phyloP scores from a whole-genome alignment of 2,113 vertebrate genomes.

The Montifringilla adamsi region DNA sequence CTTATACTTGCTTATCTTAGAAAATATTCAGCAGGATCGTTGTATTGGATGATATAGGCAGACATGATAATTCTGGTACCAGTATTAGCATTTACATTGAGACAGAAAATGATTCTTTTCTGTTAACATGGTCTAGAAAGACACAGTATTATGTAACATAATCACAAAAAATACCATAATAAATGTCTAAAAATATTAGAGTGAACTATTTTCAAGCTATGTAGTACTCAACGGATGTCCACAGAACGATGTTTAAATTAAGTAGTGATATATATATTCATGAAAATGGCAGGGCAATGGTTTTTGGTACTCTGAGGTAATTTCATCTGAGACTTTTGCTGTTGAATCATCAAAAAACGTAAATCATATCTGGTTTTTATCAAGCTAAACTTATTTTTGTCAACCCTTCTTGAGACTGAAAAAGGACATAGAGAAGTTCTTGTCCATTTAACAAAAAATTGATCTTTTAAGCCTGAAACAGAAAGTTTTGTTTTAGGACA shows the following conservation, averaged over 20 bases:
- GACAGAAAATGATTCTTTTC: neutral
- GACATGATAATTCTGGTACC: neutral
- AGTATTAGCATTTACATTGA: neutral
- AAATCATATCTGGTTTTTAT: neutral
- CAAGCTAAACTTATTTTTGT: neutral
- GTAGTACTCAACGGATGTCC: neutral
- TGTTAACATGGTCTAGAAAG: neutral
- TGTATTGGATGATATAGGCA: neutral
- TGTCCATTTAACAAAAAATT: neutral
- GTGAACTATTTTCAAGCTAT: neutral
- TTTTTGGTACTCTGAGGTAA: neutral
- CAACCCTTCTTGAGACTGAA: neutral
- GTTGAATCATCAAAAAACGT: neutral
- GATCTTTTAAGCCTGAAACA: neutral
- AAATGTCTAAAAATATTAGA: neutral
- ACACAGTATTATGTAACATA: neutral
- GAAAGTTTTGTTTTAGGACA: neutral
- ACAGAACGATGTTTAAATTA: neutral
- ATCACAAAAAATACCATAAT: neutral
- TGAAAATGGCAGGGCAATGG: neutral
- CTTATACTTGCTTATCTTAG: neutral
- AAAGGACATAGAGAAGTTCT: neutral
- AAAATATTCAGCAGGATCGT: neutral
- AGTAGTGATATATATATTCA: neutral
- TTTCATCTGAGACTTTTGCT: neutral